Evolutionary conservation across 2,888 invertebrate species (phyloP).

Genomic region (Napeogenes inachia): DNA sequence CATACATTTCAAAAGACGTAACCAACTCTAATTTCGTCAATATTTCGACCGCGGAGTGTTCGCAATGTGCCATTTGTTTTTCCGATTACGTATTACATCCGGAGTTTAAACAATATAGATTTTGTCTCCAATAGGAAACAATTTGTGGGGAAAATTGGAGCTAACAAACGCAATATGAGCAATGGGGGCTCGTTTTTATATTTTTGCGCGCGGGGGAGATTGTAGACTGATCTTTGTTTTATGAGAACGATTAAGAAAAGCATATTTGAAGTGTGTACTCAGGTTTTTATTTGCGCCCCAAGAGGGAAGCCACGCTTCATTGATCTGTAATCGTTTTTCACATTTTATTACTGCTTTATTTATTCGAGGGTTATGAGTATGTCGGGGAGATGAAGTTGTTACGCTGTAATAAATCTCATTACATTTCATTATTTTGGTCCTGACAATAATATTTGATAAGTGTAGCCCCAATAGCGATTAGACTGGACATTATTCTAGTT

Average conservation of each 20-base stretch:
- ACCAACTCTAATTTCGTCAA: constrained; percentile 30
- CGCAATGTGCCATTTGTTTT: constrained; percentile 53
- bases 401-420: constrained; percentile 40
- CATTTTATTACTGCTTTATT: constrained; percentile 66
- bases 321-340: constrained; percentile 76
- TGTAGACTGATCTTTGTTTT: constrained; percentile 75
- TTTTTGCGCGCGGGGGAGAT: constrained; percentile 63
- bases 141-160: constrained; percentile 68
- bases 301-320: constrained; percentile 74
- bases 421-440: constrained; percentile 21
- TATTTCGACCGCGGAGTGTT: constrained; percentile 35
- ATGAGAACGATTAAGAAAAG: constrained; percentile 79
- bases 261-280: constrained; percentile 78
- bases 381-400: constrained; percentile 45
- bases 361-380: constrained; percentile 61
- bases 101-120: constrained; percentile 62
- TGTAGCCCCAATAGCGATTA: neutral
- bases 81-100: constrained; percentile 56
- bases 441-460: constrained; percentile 7
- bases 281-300: constrained; percentile 71
- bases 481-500: no score
- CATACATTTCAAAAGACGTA: neutral
- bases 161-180: constrained; percentile 70
- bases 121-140: constrained; percentile 60
- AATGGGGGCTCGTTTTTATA: constrained; percentile 62